Evolutionary conservation across 2,888 invertebrate genomes (phyloP).

Genomic region (Lordiphosa andalusiaca): DNA sequence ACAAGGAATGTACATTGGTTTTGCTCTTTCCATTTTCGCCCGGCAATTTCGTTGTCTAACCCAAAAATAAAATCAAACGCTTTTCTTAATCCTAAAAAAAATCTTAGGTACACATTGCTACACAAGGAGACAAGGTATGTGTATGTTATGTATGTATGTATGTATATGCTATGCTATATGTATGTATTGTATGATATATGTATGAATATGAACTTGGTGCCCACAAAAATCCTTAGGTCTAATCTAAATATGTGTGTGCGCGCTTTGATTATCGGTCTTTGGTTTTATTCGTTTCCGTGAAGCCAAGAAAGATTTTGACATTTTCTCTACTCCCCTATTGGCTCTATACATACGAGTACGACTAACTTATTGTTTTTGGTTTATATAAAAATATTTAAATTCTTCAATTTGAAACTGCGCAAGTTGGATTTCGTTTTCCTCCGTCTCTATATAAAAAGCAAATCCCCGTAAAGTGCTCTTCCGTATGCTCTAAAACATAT

Average conservation of each 20-base stretch:
- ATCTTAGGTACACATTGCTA: constrained; percentile 42
- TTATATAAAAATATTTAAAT: constrained; percentile 68
- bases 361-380: constrained; percentile 10
- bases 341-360: constrained; percentile 21
- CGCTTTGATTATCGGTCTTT: constrained; percentile 63
- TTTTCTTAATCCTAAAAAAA: constrained; percentile 16
- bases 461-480: constrained; percentile 64
- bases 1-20: constrained; percentile 43
- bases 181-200: constrained; percentile 12
- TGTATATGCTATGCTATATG: constrained; percentile 1
- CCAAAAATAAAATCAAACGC: constrained; percentile 25
- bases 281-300: constrained; percentile 34
- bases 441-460: constrained; percentile 57
- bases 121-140: constrained; percentile 20
- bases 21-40: constrained; percentile 15
- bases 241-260: constrained; percentile 43
- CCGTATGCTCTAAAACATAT: constrained; percentile 53
- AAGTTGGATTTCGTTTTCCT: constrained; percentile 25
- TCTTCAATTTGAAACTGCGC: constrained; percentile 62
- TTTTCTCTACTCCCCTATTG: constrained; percentile 35
- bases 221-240: constrained; percentile 30
- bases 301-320: constrained; percentile 17
- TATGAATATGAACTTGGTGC: constrained; percentile 53
- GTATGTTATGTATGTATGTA: constrained; percentile 6
- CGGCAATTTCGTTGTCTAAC: constrained; percentile 60